A percentile compares a stretch with the other conserved stretches of the same genome.
phyloP scores from a whole-genome alignment of 2,797 vertebrate species.

The Oreochromis grahami region DNA sequence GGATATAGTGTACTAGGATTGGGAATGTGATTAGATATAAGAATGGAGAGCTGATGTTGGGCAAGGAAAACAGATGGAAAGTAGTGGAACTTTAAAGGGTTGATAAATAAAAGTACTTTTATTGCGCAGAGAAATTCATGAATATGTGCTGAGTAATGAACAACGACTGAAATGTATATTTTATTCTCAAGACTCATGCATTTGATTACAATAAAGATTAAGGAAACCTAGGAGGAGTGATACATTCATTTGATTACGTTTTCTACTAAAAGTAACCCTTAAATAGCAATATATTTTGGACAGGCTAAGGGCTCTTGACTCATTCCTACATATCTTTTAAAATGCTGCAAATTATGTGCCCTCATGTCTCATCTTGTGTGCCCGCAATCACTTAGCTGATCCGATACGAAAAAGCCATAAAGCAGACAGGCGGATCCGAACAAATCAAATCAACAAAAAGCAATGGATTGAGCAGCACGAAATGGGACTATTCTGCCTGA shows the following conservation, averaged over 20 bases:
- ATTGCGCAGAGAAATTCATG: background rate
- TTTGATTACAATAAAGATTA: background rate
- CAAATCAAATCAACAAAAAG: constrained; percentile 40
- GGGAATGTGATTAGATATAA: background rate
- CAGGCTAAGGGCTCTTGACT: background rate
- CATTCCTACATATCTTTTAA: background rate
- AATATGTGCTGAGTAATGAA: background rate
- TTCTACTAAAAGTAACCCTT: background rate
- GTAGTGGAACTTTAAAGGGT: background rate
- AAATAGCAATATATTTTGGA: background rate
- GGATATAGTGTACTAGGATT: constrained; percentile 11
- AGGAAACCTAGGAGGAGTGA: background rate
- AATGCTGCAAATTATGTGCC: background rate
- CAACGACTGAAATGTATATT: background rate
- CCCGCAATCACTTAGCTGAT: constrained; percentile 33
- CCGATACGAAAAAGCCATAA: constrained; percentile 10
- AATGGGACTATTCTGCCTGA: background rate
- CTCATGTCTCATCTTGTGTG: background rate
- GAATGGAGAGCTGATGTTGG: background rate
- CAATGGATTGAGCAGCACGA: background rate
- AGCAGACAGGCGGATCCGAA: constrained; percentile 15
- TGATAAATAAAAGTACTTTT: background rate
- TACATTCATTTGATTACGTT: background rate
- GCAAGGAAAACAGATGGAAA: background rate
- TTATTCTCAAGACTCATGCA: background rate